Percentiles rank a stretch among this genome's conserved stretches.
These are phyloP conservation scores for Rhabdophis nuchalis DNA, from an alignment of 2,797 vertebrate species.

Conservation along the genomic window DNA sequence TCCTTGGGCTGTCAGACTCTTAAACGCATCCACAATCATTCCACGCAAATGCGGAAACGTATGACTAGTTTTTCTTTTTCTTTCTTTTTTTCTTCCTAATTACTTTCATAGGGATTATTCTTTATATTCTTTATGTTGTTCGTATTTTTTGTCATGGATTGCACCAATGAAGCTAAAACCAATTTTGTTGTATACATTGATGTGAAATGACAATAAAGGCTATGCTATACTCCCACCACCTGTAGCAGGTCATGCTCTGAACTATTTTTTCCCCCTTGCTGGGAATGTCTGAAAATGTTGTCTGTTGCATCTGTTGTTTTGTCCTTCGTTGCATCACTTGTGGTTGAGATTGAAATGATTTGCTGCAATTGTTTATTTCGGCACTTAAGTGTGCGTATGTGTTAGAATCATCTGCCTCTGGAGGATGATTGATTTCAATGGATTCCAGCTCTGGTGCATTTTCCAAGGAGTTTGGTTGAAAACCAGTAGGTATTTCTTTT, in stretches of 20 bases:
- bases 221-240: neutral
- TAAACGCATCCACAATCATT: no score
- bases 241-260: neutral
- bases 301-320: neutral
- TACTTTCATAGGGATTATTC: no score
- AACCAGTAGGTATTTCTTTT: neutral
- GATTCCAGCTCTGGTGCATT: neutral
- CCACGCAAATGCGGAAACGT: no score
- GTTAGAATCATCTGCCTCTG: neutral
- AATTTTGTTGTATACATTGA: no score
- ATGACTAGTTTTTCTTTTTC: no score
- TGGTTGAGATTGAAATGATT: neutral
- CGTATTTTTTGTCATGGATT: no score
- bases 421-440: neutral
- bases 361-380: neutral
- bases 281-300: neutral
- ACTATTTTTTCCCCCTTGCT: neutral
- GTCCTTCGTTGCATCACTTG: neutral
- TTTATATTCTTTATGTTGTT: no score
- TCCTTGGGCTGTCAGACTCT: no score
- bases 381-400: neutral
- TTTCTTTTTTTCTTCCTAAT: no score
- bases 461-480: neutral
- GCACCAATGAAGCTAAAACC: no score
- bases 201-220: no score